Percentiles rank a stretch among this genome's conserved stretches.
phyloP scores from a whole-genome alignment of 92 coral and sea anemone species.

The Blastomussa wellsi region DNA sequence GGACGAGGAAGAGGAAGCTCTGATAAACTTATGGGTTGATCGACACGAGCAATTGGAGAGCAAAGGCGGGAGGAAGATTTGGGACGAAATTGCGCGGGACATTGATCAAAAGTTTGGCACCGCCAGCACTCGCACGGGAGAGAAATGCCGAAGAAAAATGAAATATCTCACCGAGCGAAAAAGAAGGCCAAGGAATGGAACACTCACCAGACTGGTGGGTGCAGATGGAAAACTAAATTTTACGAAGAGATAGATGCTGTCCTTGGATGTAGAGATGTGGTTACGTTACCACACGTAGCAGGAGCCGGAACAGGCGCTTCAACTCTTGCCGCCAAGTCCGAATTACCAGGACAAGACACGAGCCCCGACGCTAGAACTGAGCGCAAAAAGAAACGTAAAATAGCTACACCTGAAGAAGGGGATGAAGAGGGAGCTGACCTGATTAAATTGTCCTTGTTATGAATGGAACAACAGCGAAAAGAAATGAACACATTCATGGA shows the following conservation, averaged over 20 bases:
- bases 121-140: constrained; percentile 25
- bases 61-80: constrained; percentile 39
- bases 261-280: constrained; percentile 36
- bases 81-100: constrained; percentile 38
- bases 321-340: neutral
- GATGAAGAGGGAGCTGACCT: constrained; percentile 36
- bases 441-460: constrained; percentile 16
- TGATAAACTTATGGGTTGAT: constrained; percentile 27
- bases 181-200: constrained; percentile 52
- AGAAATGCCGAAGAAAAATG: constrained; percentile 37
- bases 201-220: constrained; percentile 44
- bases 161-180: constrained; percentile 37
- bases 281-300: constrained; percentile 39
- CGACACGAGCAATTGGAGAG: constrained; percentile 31
- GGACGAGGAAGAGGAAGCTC: constrained; percentile 18
- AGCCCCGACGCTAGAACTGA: constrained; percentile 24
- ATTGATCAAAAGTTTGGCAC: constrained; percentile 4
- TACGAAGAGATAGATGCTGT: too few species aligned
- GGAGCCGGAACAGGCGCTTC: constrained; percentile 3
- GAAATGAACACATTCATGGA: constrained; percentile 52
- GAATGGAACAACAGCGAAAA: constrained; percentile 46
- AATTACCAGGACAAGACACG: neutral
- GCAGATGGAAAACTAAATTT: constrained; percentile 24
- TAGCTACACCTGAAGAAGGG: constrained; percentile 26
- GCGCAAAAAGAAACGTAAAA: constrained; percentile 37